Percentiles rank a stretch among this genome's conserved stretches.
Evolutionary conservation across 2,888 invertebrate species (phyloP).

Genomic region (Epinotia brunnichana): DNA sequence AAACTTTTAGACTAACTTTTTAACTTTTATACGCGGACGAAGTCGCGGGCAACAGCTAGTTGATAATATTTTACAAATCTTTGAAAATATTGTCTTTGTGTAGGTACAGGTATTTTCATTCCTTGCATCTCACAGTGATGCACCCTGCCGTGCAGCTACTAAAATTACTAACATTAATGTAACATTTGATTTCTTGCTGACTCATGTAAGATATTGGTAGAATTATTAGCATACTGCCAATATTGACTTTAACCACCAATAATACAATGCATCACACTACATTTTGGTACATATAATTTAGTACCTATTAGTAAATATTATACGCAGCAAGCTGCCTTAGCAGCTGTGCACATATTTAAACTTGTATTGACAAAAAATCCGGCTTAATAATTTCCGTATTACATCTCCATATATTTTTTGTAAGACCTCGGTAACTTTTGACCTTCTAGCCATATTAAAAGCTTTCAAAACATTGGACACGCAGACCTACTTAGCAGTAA

Average conservation of each 20-base stretch:
- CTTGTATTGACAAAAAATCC: neutral
- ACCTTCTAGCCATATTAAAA: constrained; percentile 9
- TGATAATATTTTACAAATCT: neutral
- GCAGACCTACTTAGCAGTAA: constrained; percentile 10
- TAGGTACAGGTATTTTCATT: too few species aligned
- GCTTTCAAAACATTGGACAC: neutral
- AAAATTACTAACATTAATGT: neutral
- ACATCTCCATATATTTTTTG: neutral
- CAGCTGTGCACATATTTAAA: neutral
- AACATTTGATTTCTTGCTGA: neutral
- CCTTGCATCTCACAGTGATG: too few species aligned
- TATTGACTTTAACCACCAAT: neutral
- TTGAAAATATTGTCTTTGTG: neutral
- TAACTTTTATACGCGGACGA: too few species aligned
- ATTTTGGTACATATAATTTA: neutral
- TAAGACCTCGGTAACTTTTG: neutral
- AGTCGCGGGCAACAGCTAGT: too few species aligned
- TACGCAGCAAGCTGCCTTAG: neutral
- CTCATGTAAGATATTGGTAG: neutral
- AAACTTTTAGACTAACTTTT: too few species aligned
- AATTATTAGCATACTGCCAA: neutral
- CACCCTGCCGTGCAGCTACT: neutral
- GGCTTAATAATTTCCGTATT: constrained; percentile 9
- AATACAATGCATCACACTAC: neutral
- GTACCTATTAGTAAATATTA: neutral